These are phyloP conservation scores for Tanypteryx hageni DNA, from an alignment of 2,888 invertebrate genomes.

Conservation along the genomic window DNA sequence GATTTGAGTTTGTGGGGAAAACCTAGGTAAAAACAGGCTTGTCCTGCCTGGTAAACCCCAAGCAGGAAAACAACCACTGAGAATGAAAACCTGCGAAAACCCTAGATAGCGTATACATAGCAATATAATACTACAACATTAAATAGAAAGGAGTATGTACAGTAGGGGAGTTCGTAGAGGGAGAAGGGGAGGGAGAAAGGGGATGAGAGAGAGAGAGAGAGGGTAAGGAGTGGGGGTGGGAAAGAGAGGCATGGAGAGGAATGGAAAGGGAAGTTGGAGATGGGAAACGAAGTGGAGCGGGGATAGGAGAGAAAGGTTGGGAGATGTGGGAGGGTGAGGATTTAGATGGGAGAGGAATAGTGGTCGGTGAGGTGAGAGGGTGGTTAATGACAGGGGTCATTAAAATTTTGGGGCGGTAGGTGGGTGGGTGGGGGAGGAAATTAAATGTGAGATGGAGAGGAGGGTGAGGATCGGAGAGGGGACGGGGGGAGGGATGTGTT, in stretches of 20 bases:
- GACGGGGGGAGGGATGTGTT: not conserved
- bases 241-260: not conserved
- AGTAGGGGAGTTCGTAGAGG: not conserved
- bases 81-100: too few relatives aligned
- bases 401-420: not conserved
- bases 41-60: too few relatives aligned
- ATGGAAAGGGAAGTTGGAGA: not conserved
- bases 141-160: too few relatives aligned
- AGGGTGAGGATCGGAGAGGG: not conserved
- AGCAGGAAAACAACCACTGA: too few relatives aligned
- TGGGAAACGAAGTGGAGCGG: too few relatives aligned
- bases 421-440: not conserved
- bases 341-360: not conserved
- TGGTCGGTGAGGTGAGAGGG: not conserved
- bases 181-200: not conserved
- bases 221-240: not conserved
- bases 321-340: not conserved
- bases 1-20: too few relatives aligned
- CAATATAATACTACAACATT: too few relatives aligned
- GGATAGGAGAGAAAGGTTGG: not conserved
- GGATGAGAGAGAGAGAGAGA: constrained; percentile 21
- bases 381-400: not conserved
- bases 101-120: too few relatives aligned
- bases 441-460: not conserved
- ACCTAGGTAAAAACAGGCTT: too few relatives aligned